Percentiles rank a stretch among this genome's conserved stretches.
phyloP scores from a whole-genome alignment of 1,140 invertebrate genomes.

The Meloidogyne hapla region DNA sequence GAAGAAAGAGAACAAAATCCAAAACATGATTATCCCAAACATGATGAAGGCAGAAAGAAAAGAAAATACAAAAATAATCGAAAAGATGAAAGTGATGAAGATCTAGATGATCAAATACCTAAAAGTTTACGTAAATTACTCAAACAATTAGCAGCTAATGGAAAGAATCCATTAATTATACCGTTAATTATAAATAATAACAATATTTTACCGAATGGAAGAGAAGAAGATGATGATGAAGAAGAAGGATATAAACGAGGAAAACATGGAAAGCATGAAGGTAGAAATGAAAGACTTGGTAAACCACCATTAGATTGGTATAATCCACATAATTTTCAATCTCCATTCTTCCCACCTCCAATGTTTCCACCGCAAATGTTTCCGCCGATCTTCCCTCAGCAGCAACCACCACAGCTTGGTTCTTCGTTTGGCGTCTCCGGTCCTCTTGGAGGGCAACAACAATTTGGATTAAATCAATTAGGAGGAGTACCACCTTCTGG shows the following conservation, averaged over 20 bases:
- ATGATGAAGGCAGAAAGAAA: too few relatives aligned
- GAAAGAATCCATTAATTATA: neutral
- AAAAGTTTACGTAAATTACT: neutral
- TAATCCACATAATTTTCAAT: neutral
- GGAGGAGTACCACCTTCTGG: neutral
- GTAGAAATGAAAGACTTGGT: neutral
- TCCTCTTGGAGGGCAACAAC: neutral
- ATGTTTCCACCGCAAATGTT: neutral
- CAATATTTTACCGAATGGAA: neutral
- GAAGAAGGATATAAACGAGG: too few relatives aligned
- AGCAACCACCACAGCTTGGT: neutral
- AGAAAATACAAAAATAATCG: neutral
- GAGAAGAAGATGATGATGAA: neutral
- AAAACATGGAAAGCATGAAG: too few relatives aligned
- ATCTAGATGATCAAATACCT: neutral
- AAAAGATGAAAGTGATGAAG: neutral
- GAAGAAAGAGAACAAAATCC: neutral
- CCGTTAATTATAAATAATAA: conserved; percentile 13
- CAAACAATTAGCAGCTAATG: neutral
- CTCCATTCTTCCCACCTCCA: neutral
- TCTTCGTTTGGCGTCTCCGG: neutral
- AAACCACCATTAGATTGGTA: neutral
- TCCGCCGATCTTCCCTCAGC: neutral
- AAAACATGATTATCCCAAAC: too few relatives aligned
- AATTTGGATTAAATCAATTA: too few relatives aligned